phyloP scores from a whole-genome alignment of 2,888 invertebrate genomes.

The Theristus sp. region DNA sequence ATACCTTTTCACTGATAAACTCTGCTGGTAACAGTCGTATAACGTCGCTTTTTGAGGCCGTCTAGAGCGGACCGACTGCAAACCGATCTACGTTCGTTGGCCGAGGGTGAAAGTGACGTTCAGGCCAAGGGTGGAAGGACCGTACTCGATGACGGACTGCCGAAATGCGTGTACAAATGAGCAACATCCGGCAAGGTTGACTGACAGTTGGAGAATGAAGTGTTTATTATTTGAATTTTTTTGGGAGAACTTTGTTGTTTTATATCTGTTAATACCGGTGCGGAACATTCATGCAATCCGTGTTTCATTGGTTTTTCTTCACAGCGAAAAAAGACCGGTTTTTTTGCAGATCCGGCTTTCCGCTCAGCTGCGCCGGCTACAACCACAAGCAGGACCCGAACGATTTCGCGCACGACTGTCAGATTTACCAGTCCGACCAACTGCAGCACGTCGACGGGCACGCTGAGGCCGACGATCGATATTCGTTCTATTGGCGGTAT shows the following conservation, averaged over 20 bases:
- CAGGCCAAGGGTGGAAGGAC: conserved; percentile 16
- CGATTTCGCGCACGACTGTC: conserved; percentile 22
- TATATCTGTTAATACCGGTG: no score
- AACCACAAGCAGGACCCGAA: conserved; percentile 24
- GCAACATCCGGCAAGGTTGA: conserved; percentile 14
- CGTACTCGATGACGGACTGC: conserved; percentile 18
- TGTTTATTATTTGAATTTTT: no score
- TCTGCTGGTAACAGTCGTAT: no score
- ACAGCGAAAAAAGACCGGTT: no score
- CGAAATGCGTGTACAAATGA: conserved; percentile 19
- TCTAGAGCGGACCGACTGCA: no score
- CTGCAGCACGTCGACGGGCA: conserved; percentile 22
- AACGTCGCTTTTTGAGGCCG: no score
- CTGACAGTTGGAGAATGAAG: no score
- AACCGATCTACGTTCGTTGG: conserved; percentile 25
- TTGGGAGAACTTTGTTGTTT: no score
- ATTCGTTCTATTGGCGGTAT: conserved; percentile 29
- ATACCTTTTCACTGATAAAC: no score
- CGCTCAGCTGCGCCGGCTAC: conserved; percentile 22
- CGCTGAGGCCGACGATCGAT: conserved; percentile 27
- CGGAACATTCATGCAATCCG: no score
- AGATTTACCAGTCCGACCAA: conserved; percentile 23
- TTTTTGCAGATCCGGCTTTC: conserved; percentile 7
- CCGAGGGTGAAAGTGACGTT: conserved; percentile 23
- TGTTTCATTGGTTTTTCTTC: no score